phyloP scores from a whole-genome alignment of 2,797 vertebrate species.

The Periparus ater region DNA sequence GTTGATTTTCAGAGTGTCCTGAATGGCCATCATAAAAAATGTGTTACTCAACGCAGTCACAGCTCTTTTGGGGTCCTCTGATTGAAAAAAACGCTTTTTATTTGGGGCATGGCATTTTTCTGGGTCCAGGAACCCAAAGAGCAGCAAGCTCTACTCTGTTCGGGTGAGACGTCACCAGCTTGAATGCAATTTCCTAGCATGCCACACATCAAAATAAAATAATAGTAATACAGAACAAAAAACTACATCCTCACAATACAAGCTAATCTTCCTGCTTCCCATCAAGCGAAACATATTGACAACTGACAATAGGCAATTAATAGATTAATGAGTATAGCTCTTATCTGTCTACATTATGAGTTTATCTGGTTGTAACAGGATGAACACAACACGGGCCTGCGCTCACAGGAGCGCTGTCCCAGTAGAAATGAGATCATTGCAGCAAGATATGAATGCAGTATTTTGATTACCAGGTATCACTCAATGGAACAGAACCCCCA shows the following conservation, averaged over 20 bases:
- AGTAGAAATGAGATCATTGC: constrained; percentile 68
- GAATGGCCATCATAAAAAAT: constrained; percentile 17
- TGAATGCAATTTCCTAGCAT: background rate
- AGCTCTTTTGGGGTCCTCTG: background rate
- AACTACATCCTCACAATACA: constrained; percentile 58
- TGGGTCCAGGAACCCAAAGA: constrained; percentile 12
- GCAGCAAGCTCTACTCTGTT: background rate
- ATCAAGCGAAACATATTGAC: constrained; percentile 67
- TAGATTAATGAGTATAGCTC: constrained; percentile 71
- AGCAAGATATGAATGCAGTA: constrained; percentile 53
- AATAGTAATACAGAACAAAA: constrained; percentile 31
- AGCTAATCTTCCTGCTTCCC: constrained; percentile 59
- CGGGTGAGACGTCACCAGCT: background rate
- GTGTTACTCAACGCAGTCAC: background rate
- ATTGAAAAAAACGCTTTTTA: background rate
- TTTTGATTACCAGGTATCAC: constrained; percentile 67
- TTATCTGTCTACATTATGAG: constrained; percentile 71
- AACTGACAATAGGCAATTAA: constrained; percentile 74
- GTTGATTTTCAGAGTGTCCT: constrained; percentile 64
- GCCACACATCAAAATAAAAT: constrained; percentile 30
- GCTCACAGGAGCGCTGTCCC: constrained; percentile 63
- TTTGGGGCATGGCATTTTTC: constrained; percentile 13
- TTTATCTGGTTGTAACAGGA: constrained; percentile 74
- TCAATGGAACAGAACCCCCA: constrained; percentile 13
- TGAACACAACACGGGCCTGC: constrained; percentile 46